These are phyloP conservation scores for Onychorhynchus coronatus DNA, from an alignment of 2,113 vertebrate genomes.

Conservation along the genomic window DNA sequence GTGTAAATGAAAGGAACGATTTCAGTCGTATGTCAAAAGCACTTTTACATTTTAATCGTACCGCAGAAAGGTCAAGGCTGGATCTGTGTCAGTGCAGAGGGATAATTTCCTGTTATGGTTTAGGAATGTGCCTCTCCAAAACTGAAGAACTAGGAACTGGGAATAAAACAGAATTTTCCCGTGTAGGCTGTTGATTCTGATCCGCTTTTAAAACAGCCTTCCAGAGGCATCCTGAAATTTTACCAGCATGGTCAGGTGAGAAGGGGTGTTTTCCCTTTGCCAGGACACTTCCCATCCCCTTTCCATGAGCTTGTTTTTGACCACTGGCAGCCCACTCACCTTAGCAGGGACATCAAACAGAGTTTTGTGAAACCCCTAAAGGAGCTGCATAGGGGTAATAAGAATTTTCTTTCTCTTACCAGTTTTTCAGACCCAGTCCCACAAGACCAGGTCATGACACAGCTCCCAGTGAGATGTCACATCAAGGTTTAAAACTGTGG, in stretches of 20 bases:
- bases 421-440: neutral
- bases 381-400: neutral
- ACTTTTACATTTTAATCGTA: neutral
- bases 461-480: neutral
- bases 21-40: neutral
- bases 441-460: neutral
- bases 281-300: neutral
- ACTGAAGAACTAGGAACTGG: neutral
- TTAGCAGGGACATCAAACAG: neutral
- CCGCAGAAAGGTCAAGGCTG: neutral
- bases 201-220: neutral
- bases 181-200: neutral
- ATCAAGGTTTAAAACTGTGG: accelerated
- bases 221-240: neutral
- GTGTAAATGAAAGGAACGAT: neutral
- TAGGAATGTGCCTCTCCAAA: slow-evolving; percentile 25
- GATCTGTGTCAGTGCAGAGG: neutral
- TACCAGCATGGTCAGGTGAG: neutral
- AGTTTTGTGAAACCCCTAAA: neutral
- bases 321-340: neutral
- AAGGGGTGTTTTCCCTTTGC: neutral
- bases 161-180: neutral
- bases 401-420: neutral
- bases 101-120: slow-evolving; percentile 5
- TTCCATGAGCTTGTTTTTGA: neutral